Percentiles rank a stretch among this genome's conserved stretches.
Conservation (phyloP, 2,797 vertebrate genomes). For the Clarias fuscus region DNA sequence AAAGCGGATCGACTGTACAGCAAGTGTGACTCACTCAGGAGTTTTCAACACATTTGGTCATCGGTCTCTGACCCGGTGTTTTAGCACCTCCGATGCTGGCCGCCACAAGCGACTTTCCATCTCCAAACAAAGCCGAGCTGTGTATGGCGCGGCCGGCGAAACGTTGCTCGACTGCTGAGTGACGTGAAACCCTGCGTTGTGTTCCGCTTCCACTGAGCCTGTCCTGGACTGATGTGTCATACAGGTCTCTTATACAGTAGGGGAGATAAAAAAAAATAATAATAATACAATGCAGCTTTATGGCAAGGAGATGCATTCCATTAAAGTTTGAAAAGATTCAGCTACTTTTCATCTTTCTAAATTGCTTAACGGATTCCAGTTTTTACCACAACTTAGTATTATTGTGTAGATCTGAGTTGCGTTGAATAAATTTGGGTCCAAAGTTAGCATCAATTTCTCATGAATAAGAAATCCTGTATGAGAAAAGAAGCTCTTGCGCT, state of each 20-base stretch:
- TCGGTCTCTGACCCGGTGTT: slow-evolving; percentile 33
- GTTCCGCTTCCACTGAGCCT: slow-evolving; percentile 53
- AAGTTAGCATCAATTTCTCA: not conserved
- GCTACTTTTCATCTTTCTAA: not conserved
- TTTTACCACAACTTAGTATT: not conserved
- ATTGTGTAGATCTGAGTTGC: not conserved
- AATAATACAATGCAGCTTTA: not conserved
- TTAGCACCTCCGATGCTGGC: slow-evolving; percentile 54
- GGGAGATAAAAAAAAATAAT: not conserved
- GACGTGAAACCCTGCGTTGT: slow-evolving; percentile 68
- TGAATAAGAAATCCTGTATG: too few relatives aligned
- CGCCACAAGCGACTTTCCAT: slow-evolving; percentile 66
- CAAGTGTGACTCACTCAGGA: slow-evolving; percentile 30
- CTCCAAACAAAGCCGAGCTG: slow-evolving; percentile 63
- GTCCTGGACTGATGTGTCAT: slow-evolving; percentile 8
- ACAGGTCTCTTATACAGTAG: not conserved
- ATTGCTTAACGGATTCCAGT: not conserved
- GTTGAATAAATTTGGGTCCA: not conserved
- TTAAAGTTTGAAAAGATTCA: not conserved
- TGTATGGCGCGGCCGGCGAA: slow-evolving; percentile 60
- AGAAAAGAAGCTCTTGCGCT: not conserved
- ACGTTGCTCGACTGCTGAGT: slow-evolving; percentile 56
- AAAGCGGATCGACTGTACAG: slow-evolving; percentile 20
- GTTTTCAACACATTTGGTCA: slow-evolving; percentile 18
- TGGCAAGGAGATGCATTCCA: not conserved